These are phyloP conservation scores for Apis cerana DNA, from an alignment of 1,140 invertebrate species.

Conservation along the genomic window DNA sequence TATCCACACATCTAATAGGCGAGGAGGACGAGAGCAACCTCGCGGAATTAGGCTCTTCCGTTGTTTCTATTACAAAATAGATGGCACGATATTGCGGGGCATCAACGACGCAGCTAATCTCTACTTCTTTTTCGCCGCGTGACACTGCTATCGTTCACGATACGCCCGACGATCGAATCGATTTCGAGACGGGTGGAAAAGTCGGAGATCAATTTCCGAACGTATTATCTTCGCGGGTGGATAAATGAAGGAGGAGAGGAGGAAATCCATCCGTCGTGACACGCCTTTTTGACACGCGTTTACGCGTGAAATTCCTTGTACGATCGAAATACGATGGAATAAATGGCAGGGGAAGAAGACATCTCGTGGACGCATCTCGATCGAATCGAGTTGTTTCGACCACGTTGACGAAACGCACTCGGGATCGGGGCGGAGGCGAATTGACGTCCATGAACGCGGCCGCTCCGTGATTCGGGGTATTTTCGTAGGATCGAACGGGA, in stretches of 20 bases:
- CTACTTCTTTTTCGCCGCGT: conserved; percentile 57
- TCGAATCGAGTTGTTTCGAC: conserved; percentile 47
- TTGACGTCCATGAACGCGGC: conserved; percentile 22
- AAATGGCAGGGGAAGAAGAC: conserved; percentile 16
- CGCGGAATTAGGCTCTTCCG: conserved; percentile 81
- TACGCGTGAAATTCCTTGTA: neutral
- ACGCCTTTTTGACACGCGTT: no score
- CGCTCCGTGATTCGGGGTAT: neutral
- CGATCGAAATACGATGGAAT: neutral
- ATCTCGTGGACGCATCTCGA: conserved; percentile 17
- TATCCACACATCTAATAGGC: conserved; percentile 65
- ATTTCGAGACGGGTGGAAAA: no score
- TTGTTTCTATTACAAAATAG: conserved; percentile 83
- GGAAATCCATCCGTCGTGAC: no score
- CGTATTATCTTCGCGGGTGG: no score
- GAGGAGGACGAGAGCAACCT: conserved; percentile 69
- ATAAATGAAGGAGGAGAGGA: no score
- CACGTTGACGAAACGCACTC: conserved; percentile 66
- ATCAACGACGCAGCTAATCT: conserved; percentile 62
- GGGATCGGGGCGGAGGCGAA: neutral
- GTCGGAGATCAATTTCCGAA: neutral
- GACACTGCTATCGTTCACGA: conserved; percentile 43
- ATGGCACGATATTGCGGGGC: conserved; percentile 76
- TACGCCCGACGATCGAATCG: neutral
- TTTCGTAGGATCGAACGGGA: neutral